Evolutionary conservation across 2,113 vertebrate species (phyloP).

Genomic region (Labrus mixtus): DNA sequence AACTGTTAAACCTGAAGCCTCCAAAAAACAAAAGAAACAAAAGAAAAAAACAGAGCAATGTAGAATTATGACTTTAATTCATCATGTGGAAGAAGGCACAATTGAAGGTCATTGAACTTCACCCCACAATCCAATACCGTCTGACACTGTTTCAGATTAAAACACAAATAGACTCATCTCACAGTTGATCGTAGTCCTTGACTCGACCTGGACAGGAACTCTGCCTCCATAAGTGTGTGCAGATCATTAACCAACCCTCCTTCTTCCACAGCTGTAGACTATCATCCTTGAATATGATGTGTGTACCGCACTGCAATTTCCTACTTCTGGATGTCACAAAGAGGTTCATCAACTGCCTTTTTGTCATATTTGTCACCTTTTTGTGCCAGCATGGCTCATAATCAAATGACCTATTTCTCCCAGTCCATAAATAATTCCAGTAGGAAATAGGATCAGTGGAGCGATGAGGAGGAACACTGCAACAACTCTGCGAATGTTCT

Average conservation of each 20-base stretch:
- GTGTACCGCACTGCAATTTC: constrained; percentile 43
- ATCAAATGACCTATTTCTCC: constrained; percentile 69
- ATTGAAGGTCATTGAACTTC: background rate
- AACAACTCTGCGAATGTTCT: constrained; percentile 46
- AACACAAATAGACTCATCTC: background rate
- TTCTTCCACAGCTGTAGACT: constrained; percentile 38
- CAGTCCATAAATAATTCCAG: constrained; percentile 67
- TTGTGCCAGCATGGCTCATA: constrained; percentile 50
- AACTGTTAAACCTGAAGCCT: background rate
- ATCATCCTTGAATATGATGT: constrained; percentile 20
- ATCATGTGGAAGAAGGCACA: background rate
- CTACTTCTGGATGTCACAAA: constrained; percentile 28
- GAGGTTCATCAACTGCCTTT: constrained; percentile 53
- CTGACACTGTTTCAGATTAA: constrained; percentile 5
- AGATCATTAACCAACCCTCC: constrained; percentile 26
- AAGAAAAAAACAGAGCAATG: background rate
- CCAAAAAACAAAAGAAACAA: background rate
- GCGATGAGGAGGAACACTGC: constrained; percentile 42
- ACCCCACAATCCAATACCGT: background rate
- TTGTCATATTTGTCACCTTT: constrained; percentile 49
- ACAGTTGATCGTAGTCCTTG: background rate
- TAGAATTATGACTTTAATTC: background rate
- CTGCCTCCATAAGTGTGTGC: background rate
- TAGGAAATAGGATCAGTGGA: constrained; percentile 46
- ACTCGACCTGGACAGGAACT: background rate